Base-by-base conservation (phyloP, 2,888 invertebrate species). In the Cheilosia vernalis region DNA sequence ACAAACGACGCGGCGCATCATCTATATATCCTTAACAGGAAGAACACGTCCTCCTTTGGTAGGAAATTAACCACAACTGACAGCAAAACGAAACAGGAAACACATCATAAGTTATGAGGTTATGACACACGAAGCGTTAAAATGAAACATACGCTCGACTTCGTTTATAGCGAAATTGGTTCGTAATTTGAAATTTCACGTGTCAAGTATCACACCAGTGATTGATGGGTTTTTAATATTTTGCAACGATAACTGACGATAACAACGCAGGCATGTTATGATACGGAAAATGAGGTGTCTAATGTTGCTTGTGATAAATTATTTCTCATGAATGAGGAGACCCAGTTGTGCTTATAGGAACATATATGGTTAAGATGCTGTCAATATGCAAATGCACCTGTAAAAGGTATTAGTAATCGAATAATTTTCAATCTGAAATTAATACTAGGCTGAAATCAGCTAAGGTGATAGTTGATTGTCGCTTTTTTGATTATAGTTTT, bases 171-270 rank as follows among this genome's bases (percentile, higher is more conserved):
- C 30, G 42, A 77, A 60, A 77, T 60, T 67, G 76, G 60, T 60
- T 67, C 67, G 67, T 61, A 77, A 67, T 77, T 58, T 33, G 42
- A 44, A 67, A 61, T 44, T 61, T 67, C 53, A 37, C 53, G 60
- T 77, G 24, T 67, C 77, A 60, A 61, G 51, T 67, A 53, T 67
- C 13, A 17, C 53, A n/a, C 9, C 13, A 33, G 51, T 60, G 67
- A 76, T 77, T 77, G 67, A 77, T 77, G 67, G 67, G 33, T 61
- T 67, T 77, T 77, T 67, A 69, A 69, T 77, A 77, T 61, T 40
- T 30, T 42, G n/a, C 19, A n/a, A 58, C 17, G 58, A 49, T 64
- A 58, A 58, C 19, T 15, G 10, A 58, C 17, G 58, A 49, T 64
- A 58, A 58, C 19, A 76, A 49, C n/a, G 44, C 5, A 44, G 17